Base-by-base conservation (phyloP, 2,113 vertebrate genomes). In the Ictalurus furcatus region DNA sequence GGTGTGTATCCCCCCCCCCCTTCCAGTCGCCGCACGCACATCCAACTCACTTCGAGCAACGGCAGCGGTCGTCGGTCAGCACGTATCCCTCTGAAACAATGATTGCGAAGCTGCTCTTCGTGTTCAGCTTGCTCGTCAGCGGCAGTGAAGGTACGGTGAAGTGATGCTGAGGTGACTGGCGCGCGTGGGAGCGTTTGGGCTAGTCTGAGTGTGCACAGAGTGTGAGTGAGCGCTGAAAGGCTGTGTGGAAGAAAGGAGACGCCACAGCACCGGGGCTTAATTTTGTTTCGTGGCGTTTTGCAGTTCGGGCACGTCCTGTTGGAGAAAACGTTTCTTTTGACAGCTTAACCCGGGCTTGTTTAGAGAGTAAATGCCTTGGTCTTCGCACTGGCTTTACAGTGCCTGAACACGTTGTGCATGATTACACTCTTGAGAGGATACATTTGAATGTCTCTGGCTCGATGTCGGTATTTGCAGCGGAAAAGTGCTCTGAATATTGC, bases 291-390 rank as follows among this genome's bases (percentile, higher is more conserved):
- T 28, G 83, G 91, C 94, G 92, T 93, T 96, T 96, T 92, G 95
- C 94, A 96, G 96, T 96, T 95, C 91, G 84, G 73, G 94, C 96
- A 96, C 95, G 96, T 96, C 94, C 85, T 58, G 87, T 12, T 80
- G 87, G 85, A 85, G 89, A 91, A 90, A 91, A 59, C 79, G 85
- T 87, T 89, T 88, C 87, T 88, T 91, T 92, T 86, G 88, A 84
- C 61, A 84, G 80, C 80, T 85, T 88, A 84, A 90, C 40, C 71
- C 69, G 67, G 56, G 86, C 34, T 87, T 87, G 83, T 73, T 87
- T 82, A 82, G 84, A 88, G 61, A 30, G 83, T 48, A 28, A 28
- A 40, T 87, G 79, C 58, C 9, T 56, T 37, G 9, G 30, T 37
- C 4, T 44, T 34, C 82, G 69, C 79, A 87, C 90, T 90, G 84